Base-by-base conservation (phyloP, 2,797 vertebrate genomes). In the Lepilemur septentrionalis region DNA sequence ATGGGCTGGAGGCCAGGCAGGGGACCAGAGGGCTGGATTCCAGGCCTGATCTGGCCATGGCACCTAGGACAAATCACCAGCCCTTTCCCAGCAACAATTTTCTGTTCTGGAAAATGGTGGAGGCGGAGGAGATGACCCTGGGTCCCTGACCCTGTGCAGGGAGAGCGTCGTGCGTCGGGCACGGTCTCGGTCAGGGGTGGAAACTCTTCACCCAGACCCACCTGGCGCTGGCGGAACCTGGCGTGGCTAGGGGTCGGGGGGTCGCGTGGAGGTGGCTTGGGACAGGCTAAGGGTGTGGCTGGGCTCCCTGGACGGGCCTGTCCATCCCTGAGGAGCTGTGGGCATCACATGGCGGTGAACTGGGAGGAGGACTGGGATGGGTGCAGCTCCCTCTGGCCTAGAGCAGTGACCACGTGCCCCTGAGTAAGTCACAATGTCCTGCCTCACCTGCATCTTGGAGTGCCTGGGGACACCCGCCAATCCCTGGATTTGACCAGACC, bases 171-270 rank as follows among this genome's bases (percentile, higher is more conserved):
- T 23, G 59, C n/a, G 18, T 2, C 12, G 5, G 48, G 46, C 22
- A 0, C 13, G 4, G 6, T 32, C 11, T 50, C 35, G 50, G 55
- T 8, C 7, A 3, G 5, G 1, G 7, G 0, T 0, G 23, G 61
- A 52, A 41, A 17, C 22, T 0, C n/a, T 20, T 52, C 35, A 32
- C 61, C 50, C 50, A 41, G 23, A 20, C 0, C 55, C 10, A 2
- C 46, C 55, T 2, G 25, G 41, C 1, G 18, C 35, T 5, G 10
- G 25, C 23, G 5, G 75, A 57, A 30, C 59, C 50, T 20, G 67
- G 43, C 46, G 4, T 43, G 83, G 67, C 43, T n/a, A 11, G 2
- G 12, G 6, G 8, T 0, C 0, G 4, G 0, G 12, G 1, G 38
- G n/a, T 13, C 13, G 23, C 32, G 7, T 7, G 23, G 32, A 13